Evolutionary conservation across 2,797 vertebrate genomes (phyloP), one percentile per base, ranked within the genome.

Genomic region (Thamnophis elegans): DNA sequence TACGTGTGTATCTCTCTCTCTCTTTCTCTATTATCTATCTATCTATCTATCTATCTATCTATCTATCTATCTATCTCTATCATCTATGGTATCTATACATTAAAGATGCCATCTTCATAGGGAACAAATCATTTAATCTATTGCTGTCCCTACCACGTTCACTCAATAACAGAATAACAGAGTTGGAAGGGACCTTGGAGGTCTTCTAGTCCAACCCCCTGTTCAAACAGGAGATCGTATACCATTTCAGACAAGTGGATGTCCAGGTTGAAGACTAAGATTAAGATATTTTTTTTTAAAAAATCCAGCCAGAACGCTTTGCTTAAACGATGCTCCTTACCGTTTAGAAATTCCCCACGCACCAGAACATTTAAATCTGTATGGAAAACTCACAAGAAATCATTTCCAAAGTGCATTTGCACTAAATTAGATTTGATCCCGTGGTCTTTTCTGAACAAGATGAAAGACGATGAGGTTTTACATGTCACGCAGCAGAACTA

Each of bases 401-500:
- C 92, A n/a, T 68, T 12, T 88, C 54, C 92, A 32, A 82, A 86
- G 11, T 3, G 6, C 14, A 51, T 60, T 42, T 89, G 58, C 20
- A 60, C 36, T 25, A 62, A 89, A 89, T 90, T 20, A 36, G 7
- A 4, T 85, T 12, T 82, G 73, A 47, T 47, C 4, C 73, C 47
- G 36, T 0, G 0, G 36, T 22, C 20, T 87, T 32, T 53, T 36
- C 26, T 18, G n/a, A n/a, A n/a, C 4, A 25, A 56, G 42, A 51
- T 93, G 42, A 53, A 91, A 16, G 53, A 16, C 5, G 59, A 68
- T 89, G 87, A 89, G 8, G 47, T 8, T 85, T 94, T 93, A 5
- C 25, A 5, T 88, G 92, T 93, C 20, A 88, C 87, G 22, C 92
- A 89, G 47, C 20, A 65, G 47, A 85, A 54, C 22, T 95, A 91